A percentile compares a stretch with the other conserved stretches of the same genome.
Conservation (phyloP, 2,797 vertebrate species). For the Pygocentrus nattereri region DNA sequence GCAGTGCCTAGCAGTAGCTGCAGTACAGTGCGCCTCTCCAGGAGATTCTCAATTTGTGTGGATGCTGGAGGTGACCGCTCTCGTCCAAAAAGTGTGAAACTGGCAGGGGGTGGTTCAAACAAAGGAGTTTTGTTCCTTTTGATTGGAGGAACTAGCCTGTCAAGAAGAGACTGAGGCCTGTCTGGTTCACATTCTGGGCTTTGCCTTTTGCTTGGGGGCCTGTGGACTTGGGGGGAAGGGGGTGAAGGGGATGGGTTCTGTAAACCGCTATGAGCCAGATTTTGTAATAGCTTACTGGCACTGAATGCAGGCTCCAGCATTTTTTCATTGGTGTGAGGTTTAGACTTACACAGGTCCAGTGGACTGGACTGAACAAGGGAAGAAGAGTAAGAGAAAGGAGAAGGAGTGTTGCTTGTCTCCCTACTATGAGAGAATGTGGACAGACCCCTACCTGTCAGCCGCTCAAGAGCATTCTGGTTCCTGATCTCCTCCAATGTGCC, state of each 20-base stretch:
- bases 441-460: conserved; percentile 62
- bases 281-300: conserved; percentile 97
- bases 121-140: conserved; percentile 80
- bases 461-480: conserved; percentile 73
- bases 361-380: conserved; percentile 79
- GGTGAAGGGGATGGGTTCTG: conserved; percentile 76
- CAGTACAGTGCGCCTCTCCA: conserved; percentile 94
- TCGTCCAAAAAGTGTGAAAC: conserved; percentile 70
- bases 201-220: conserved; percentile 74
- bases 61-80: conserved; percentile 84
- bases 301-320: conserved; percentile 88
- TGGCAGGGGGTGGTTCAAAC: conserved; percentile 83
- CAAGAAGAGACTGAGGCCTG: conserved; percentile 84
- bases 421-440: conserved; percentile 65
- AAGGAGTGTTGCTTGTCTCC: conserved; percentile 78
- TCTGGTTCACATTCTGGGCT: conserved; percentile 77
- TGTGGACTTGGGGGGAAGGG: conserved; percentile 60
- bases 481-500: conserved; percentile 72
- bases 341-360: conserved; percentile 85
- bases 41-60: conserved; percentile 95
- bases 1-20: conserved; percentile 91
- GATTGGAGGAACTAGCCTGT: conserved; percentile 86
- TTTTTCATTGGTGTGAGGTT: conserved; percentile 81
- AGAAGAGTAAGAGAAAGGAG: conserved; percentile 83
- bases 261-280: conserved; percentile 93